Conservation (phyloP, 1,140 invertebrate genomes). For the Panulirus ornatus region DNA sequence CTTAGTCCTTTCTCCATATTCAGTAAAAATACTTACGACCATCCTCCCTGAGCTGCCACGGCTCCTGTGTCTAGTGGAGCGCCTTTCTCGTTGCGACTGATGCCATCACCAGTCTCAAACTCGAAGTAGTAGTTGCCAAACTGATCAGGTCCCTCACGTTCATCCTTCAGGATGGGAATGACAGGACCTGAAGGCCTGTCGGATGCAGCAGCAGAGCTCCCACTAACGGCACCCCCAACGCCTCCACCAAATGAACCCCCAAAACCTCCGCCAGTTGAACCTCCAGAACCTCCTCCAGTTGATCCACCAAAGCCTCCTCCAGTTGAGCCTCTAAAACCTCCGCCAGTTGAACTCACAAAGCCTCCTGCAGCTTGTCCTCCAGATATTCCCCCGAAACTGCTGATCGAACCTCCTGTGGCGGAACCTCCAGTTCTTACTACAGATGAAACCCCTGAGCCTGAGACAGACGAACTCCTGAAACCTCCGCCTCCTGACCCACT, state of each 20-base stretch:
- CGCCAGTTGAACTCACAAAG: no score
- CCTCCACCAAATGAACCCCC: neutral
- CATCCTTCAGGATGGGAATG: slow-evolving; percentile 46
- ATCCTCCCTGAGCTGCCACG: slow-evolving; percentile 45
- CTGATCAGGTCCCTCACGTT: slow-evolving; percentile 38
- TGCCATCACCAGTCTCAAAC: slow-evolving; percentile 54
- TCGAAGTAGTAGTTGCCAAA: slow-evolving; percentile 42
- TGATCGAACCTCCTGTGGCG: neutral
- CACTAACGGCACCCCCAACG: neutral
- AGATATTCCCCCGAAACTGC: neutral
- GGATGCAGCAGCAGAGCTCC: neutral
- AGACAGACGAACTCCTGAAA: no score
- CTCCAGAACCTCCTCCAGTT: neutral
- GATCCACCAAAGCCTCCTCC: neutral
- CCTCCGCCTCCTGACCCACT: no score
- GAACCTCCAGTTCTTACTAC: no score
- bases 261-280: neutral
- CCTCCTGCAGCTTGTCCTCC: neutral
- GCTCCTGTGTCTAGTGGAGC: slow-evolving; percentile 35
- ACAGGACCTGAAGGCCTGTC: neutral
- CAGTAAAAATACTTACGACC: slow-evolving; percentile 58
- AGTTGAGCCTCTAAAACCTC: no score
- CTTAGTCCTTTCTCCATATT: no score
- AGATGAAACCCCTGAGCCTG: no score
- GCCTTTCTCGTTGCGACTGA: slow-evolving; percentile 41